Evolutionary conservation across 2,797 vertebrate species (phyloP).

Genomic region (Decapterus maruadsi): DNA sequence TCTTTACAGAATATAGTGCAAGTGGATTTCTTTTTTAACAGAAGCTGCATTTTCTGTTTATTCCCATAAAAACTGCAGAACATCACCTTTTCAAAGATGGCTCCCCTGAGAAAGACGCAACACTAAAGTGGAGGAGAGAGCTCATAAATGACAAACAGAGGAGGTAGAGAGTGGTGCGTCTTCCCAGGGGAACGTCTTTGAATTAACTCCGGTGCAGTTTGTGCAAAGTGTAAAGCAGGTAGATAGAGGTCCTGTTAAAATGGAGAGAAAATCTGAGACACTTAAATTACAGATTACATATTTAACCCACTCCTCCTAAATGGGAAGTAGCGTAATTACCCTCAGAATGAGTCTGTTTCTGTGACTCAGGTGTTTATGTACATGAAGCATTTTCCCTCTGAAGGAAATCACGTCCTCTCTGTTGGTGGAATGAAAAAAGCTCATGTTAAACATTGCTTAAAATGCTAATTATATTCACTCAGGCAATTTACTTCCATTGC

Average conservation of each 20-base stretch:
- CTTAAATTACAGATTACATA: slow-evolving; percentile 22
- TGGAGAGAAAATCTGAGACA: slow-evolving; percentile 30
- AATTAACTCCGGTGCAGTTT: slow-evolving; percentile 24
- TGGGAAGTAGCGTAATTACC: neutral
- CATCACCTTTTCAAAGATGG: slow-evolving; percentile 33
- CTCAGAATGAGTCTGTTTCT: neutral
- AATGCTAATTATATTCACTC: slow-evolving; percentile 7
- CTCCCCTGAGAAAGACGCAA: slow-evolving; percentile 42
- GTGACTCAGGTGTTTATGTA: slow-evolving; percentile 17
- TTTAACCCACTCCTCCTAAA: slow-evolving; percentile 15
- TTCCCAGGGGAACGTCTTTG: slow-evolving; percentile 34
- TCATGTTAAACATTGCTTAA: slow-evolving; percentile 9
- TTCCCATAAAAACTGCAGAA: slow-evolving; percentile 42
- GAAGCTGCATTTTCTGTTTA: slow-evolving; percentile 25
- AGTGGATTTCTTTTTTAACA: slow-evolving; percentile 12
- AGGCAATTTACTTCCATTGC: slow-evolving; percentile 12
- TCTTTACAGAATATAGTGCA: slow-evolving; percentile 1
- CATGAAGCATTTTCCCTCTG: slow-evolving; percentile 4
- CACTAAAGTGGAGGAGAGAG: slow-evolving; percentile 16
- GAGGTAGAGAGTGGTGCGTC: slow-evolving; percentile 13
- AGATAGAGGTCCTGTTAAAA: slow-evolving; percentile 14
- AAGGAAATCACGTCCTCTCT: slow-evolving; percentile 27
- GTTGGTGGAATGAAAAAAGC: slow-evolving; percentile 20
- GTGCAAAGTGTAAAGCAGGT: neutral
- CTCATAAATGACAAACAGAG: slow-evolving; percentile 50